phyloP scores from a whole-genome alignment of 2,797 vertebrate species.

The Manis pentadactyla region DNA sequence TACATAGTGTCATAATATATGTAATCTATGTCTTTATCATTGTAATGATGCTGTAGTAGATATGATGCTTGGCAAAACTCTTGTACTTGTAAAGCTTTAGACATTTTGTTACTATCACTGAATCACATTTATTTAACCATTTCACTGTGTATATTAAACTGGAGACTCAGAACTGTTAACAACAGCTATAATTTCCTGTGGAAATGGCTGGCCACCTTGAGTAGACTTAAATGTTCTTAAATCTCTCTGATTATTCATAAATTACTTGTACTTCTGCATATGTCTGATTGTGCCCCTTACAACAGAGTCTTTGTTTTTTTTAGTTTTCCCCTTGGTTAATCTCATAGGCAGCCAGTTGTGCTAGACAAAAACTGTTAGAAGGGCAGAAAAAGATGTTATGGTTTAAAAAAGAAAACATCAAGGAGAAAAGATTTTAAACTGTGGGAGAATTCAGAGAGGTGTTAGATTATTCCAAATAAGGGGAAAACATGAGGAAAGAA shows the following conservation, averaged over 20 bases:
- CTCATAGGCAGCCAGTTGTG: not conserved
- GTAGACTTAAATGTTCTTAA: conserved; percentile 1
- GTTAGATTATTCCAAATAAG: not conserved
- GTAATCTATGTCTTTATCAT: conserved; percentile 34
- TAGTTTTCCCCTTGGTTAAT: not conserved
- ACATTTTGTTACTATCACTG: not conserved
- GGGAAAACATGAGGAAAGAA: not conserved
- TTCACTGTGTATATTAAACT: not conserved
- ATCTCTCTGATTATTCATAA: not conserved
- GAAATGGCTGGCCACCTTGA: not conserved
- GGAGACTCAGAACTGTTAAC: not conserved
- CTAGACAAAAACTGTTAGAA: not conserved
- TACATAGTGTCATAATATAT: not conserved
- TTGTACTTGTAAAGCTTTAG: conserved; percentile 1
- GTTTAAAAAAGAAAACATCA: conserved; percentile 23
- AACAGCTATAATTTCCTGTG: not conserved
- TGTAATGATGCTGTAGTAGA: not conserved
- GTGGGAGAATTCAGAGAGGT: not conserved
- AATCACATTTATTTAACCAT: not conserved
- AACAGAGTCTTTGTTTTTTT: not conserved
- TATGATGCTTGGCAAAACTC: not conserved
- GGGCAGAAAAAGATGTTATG: conserved; percentile 15
- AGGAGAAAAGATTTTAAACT: conserved; percentile 7
- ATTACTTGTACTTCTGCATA: not conserved
- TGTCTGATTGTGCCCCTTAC: not conserved